A percentile compares a stretch with the other conserved stretches of the same genome.
Evolutionary conservation across 2,113 vertebrate species (phyloP).

Genomic region (Neogale vison): DNA sequence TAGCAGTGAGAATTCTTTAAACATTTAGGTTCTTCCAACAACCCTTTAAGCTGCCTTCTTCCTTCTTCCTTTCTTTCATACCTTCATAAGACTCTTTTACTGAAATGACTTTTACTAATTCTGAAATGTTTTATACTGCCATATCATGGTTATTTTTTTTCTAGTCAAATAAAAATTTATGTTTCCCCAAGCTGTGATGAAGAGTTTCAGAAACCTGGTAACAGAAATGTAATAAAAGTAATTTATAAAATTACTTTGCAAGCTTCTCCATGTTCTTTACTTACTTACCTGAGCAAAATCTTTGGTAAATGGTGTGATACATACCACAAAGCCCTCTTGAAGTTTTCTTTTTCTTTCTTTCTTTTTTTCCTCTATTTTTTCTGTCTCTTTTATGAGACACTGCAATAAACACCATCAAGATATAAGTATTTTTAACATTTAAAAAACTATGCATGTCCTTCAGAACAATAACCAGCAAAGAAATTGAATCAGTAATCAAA

Average conservation of each 20-base stretch:
- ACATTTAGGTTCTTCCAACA: neutral
- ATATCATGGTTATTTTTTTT: neutral
- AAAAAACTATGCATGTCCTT: neutral
- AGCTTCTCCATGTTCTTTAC: neutral
- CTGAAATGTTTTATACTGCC: neutral
- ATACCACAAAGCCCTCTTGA: neutral
- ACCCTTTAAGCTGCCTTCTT: neutral
- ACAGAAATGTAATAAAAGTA: neutral
- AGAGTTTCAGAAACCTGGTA: neutral
- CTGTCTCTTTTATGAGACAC: constrained; percentile 15
- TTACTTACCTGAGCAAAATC: neutral
- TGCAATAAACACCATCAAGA: neutral
- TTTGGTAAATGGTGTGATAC: neutral
- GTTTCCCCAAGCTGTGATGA: neutral
- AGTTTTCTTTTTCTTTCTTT: neutral
- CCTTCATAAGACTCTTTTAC: neutral
- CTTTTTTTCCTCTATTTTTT: neutral
- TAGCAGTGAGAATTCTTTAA: neutral
- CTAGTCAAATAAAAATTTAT: neutral
- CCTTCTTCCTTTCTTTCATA: neutral
- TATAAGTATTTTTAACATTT: constrained; percentile 27
- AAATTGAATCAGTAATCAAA: neutral
- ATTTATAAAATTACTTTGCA: neutral
- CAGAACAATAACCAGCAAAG: neutral
- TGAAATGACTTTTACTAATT: neutral